phyloP scores from a whole-genome alignment of 1,140 invertebrate genomes.

The Cotesia chilonis region DNA sequence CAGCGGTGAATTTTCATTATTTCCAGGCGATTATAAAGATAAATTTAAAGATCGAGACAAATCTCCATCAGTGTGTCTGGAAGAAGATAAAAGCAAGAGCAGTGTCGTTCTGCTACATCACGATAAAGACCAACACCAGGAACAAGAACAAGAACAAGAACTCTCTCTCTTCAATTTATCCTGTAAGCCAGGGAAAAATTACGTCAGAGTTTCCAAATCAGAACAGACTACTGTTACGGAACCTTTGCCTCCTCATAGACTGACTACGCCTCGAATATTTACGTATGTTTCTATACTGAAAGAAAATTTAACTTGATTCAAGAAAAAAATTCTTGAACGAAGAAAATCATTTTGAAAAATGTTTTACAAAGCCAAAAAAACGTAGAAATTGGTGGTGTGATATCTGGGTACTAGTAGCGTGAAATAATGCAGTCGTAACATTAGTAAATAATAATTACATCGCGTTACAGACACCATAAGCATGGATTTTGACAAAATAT shows the following conservation, averaged over 20 bases:
- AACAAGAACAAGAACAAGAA: not conserved
- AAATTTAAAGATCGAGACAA: slow-evolving; percentile 20
- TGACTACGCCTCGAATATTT: not conserved
- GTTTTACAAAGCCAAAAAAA: no score
- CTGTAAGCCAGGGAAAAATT: not conserved
- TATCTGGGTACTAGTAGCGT: no score
- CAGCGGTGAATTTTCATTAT: no score
- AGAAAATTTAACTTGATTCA: not conserved
- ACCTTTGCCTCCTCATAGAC: slow-evolving; percentile 19
- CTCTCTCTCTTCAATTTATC: slow-evolving; percentile 3
- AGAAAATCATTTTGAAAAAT: no score
- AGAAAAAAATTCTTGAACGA: no score
- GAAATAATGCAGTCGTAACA: no score
- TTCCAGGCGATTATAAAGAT: not conserved
- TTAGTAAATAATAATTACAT: no score
- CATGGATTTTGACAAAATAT: no score
- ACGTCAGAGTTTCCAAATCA: slow-evolving; percentile 45
- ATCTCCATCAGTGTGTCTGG: slow-evolving; percentile 32
- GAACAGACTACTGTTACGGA: slow-evolving; percentile 40
- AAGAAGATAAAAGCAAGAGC: slow-evolving; percentile 50
- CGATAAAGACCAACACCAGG: slow-evolving; percentile 31
- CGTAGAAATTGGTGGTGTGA: no score
- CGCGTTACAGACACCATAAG: no score
- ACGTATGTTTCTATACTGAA: not conserved
- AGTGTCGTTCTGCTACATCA: slow-evolving; percentile 53